Base-by-base conservation (phyloP, 1,140 invertebrate genomes). In the Micrasema minimum region DNA sequence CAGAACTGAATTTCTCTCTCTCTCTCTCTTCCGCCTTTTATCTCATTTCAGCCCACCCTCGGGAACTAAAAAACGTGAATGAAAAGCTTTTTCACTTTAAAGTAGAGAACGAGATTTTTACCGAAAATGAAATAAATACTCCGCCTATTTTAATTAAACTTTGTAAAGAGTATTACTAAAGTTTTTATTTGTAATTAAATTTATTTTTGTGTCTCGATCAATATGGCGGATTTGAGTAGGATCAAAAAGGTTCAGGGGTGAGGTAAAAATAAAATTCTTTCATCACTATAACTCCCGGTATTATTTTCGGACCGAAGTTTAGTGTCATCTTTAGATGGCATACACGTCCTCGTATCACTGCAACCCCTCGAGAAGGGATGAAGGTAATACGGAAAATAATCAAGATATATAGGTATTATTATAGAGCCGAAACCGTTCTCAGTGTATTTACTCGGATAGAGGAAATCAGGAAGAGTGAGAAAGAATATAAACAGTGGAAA, bases 31-130 rank as follows among this genome's bases (percentile, higher is more conserved):
- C n/a, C 12, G 48, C 48, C 50, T 35, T 53, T 53, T 53, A 6
- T 53, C 53, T 35, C 31, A 4, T 38, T 59, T 38, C 38, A 31
- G 14, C 10, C 55, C 53, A 18, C 35, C 53, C 53, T n/a, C 37
- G 9, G 55, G 31, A 59, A 35, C 35, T 59, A 38, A 41, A 16
- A 41, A 22, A 35, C 35, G 16, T 23, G 55, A 59, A 59, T 59
- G 55, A 59, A 59, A 59, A 59, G 55, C 55, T 43, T 59, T 59
- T 59, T 59, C 35, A 59, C 55, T 59, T 59, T 59, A 41, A 18
- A 38, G 18, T 31, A 16, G 20, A 35, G 20, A 41, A 59, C 35
- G 55, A 59, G 37, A 22, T 59, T 43, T 57, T 59, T 41, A 16
- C 22, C n/a, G 16, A 59, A 59, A 59, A 38, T 57, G 31, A 57